phyloP scores from a whole-genome alignment of 2,113 vertebrate genomes.

The Colaptes auratus region DNA sequence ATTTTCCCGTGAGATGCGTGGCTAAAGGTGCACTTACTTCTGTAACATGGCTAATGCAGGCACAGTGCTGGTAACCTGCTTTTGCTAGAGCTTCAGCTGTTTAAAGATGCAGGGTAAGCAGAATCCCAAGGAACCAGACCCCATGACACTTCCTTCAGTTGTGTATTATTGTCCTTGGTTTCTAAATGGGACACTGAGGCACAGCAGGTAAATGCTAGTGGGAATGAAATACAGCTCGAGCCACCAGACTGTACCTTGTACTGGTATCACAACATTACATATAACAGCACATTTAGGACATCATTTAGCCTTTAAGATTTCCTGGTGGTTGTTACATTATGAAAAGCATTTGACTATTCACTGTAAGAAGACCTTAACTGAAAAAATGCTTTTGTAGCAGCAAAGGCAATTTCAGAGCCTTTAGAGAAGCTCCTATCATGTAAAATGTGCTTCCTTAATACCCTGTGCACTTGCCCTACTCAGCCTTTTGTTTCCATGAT shows the following conservation, averaged over 20 bases:
- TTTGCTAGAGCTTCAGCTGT: not conserved
- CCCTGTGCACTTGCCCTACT: not conserved
- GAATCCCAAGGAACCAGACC: not conserved
- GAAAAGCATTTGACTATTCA: not conserved
- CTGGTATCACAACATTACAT: not conserved
- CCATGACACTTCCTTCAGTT: accelerated
- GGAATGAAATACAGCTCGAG: not conserved
- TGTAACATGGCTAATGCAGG: not conserved
- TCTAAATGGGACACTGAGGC: not conserved
- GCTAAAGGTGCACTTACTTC: not conserved
- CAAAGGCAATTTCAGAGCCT: not conserved
- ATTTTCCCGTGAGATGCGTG: not conserved
- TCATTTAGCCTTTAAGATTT: not conserved
- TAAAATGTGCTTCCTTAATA: not conserved
- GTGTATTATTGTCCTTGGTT: not conserved
- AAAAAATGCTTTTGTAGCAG: not conserved
- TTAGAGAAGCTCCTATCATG: not conserved
- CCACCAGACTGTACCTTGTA: not conserved
- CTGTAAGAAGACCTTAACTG: not conserved
- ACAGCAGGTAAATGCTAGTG: not conserved
- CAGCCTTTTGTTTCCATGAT: not conserved
- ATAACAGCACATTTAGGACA: not conserved
- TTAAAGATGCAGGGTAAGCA: constrained; percentile 6
- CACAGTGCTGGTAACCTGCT: not conserved
- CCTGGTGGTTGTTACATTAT: not conserved